These are phyloP conservation scores for Cheilosia urbana DNA, from an alignment of 2,888 invertebrate species.

Conservation along the genomic window DNA sequence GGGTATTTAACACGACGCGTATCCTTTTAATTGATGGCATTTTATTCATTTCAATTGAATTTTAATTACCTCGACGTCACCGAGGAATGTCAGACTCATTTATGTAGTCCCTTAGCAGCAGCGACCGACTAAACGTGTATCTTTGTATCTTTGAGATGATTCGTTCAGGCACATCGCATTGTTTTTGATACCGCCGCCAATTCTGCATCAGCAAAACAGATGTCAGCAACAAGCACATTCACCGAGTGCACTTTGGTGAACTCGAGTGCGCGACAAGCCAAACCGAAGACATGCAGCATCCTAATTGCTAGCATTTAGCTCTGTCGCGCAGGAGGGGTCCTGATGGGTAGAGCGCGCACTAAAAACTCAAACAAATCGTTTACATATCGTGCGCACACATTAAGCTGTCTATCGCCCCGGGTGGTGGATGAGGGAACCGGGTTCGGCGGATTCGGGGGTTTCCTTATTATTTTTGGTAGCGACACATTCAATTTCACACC, in stretches of 20 bases:
- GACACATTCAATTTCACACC: conserved; percentile 69
- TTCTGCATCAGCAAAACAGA: background rate
- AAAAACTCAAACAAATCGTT: conserved; percentile 81
- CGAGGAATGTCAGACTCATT: conserved; percentile 82
- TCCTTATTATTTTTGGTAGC: conserved; percentile 49
- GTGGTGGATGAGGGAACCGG: background rate
- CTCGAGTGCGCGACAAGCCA: conserved; percentile 69
- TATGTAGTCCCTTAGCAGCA: conserved; percentile 69
- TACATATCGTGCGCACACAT: conserved; percentile 76
- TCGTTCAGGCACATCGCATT: conserved; percentile 41
- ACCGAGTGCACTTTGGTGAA: conserved; percentile 55
- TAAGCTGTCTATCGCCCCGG: conserved; percentile 39
- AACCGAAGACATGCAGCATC: conserved; percentile 62
- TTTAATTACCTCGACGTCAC: conserved; percentile 83
- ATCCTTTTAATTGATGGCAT: conserved; percentile 76
- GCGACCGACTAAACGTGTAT: background rate
- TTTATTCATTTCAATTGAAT: conserved; percentile 80
- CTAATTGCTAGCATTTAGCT: conserved; percentile 73
- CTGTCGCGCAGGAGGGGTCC: conserved; percentile 77
- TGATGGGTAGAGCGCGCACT: conserved; percentile 57
- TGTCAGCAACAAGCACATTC: conserved; percentile 46
- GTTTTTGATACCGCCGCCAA: conserved; percentile 47
- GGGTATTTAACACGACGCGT: conserved; percentile 71
- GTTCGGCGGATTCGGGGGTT: background rate
- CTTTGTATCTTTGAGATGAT: conserved; percentile 6